A percentile compares a stretch with the other conserved stretches of the same genome.
phyloP scores from a whole-genome alignment of 2,888 invertebrate genomes.

The Noctuana brunneofusca region DNA sequence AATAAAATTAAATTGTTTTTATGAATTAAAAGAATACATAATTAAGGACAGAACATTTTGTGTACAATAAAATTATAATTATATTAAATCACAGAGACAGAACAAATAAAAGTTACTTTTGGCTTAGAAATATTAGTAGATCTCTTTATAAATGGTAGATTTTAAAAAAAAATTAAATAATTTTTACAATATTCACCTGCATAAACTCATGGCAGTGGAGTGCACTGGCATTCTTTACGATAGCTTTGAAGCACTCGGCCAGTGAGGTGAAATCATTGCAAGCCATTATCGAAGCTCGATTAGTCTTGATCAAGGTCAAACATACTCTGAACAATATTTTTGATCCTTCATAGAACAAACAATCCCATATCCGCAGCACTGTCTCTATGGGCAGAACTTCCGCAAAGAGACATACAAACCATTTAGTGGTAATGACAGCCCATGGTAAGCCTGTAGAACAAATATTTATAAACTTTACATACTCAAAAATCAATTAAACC shows the following conservation, averaged over 20 bases:
- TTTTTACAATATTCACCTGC: constrained; percentile 81
- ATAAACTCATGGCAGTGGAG: constrained; percentile 95
- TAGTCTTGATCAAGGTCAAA: constrained; percentile 90
- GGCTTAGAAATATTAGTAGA: no score
- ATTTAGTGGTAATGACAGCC: constrained; percentile 96
- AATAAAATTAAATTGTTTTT: no score
- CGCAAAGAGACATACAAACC: constrained; percentile 97
- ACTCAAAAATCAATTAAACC: no score
- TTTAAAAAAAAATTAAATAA: no score
- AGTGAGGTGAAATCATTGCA: constrained; percentile 92
- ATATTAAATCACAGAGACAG: no score
- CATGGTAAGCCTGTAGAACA: constrained; percentile 88
- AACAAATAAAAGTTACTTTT: no score
- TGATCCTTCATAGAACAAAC: constrained; percentile 96
- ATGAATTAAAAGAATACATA: no score
- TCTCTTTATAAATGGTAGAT: no score
- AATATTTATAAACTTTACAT: neutral
- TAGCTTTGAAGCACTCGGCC: constrained; percentile 91
- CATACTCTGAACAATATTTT: constrained; percentile 96
- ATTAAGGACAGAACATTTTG: no score
- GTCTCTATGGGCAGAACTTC: constrained; percentile 97
- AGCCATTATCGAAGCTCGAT: constrained; percentile 87
- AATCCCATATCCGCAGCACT: constrained; percentile 97
- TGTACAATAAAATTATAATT: no score
- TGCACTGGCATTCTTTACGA: constrained; percentile 90